Conservation (phyloP, 2,797 vertebrate genomes). For the Poecile montanus region DNA sequence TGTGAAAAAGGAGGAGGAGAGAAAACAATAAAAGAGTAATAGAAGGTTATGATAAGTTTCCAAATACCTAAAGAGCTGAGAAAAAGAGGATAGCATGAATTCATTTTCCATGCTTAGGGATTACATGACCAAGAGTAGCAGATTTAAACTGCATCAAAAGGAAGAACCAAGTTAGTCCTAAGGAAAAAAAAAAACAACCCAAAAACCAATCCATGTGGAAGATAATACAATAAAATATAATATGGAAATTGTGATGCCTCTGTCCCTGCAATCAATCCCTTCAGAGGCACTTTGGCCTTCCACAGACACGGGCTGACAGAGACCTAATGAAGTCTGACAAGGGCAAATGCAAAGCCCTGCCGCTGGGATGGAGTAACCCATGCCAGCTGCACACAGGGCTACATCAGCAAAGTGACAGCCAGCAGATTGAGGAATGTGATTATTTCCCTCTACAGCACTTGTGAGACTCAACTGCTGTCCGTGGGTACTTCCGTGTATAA, state of each 20-base stretch:
- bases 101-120: neutral
- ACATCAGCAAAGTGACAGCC: neutral
- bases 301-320: neutral
- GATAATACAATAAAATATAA: neutral
- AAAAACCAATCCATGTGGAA: neutral
- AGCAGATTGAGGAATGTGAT: neutral
- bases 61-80: neutral
- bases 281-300: neutral
- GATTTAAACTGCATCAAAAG: neutral
- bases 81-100: neutral
- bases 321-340: constrained; percentile 18
- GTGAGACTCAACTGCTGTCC: neutral
- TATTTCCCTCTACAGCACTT: neutral
- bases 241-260: neutral
- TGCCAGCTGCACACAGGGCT: neutral
- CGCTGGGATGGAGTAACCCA: neutral
- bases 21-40: neutral
- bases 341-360: neutral
- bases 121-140: neutral
- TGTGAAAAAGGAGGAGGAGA: neutral
- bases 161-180: neutral
- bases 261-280: neutral
- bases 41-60: neutral
- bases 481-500: neutral
- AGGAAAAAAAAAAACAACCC: neutral